Percentiles rank a stretch among this genome's conserved stretches.
Evolutionary conservation across 2,797 vertebrate species (phyloP).

Genomic region (Synanceia verrucosa): DNA sequence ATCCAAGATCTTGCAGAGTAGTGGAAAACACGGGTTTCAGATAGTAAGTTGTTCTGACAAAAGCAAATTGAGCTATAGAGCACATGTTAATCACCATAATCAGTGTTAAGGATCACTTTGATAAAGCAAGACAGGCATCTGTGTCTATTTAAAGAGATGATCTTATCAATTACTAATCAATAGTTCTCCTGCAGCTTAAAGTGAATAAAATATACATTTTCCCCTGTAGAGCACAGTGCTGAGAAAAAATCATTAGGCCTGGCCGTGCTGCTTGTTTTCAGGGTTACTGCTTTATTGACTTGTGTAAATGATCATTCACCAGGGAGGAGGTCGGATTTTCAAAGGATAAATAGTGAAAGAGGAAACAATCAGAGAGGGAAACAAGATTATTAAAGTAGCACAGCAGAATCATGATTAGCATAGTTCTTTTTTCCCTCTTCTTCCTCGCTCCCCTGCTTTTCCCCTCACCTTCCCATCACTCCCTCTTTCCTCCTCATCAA

Average conservation of each 20-base stretch:
- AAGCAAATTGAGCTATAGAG: conserved; percentile 50
- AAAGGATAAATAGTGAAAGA: conserved; percentile 66
- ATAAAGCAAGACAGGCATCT: conserved; percentile 46
- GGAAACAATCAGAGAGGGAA: conserved; percentile 39
- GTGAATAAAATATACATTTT: conserved; percentile 71
- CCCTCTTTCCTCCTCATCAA: conserved; percentile 22
- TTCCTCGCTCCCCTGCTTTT: not conserved
- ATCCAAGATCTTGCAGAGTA: conserved; percentile 37
- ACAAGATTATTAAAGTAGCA: conserved; percentile 30
- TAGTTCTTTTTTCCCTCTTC: not conserved
- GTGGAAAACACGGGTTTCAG: not conserved
- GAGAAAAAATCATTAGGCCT: conserved; percentile 68
- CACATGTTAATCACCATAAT: conserved; percentile 59
- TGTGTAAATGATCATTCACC: conserved; percentile 70
- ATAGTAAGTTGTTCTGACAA: conserved; percentile 26
- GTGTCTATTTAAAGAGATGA: conserved; percentile 65
- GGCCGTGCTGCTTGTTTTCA: conserved; percentile 59
- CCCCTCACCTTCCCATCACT: conserved; percentile 32
- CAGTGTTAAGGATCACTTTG: conserved; percentile 52
- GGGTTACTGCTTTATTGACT: conserved; percentile 72
- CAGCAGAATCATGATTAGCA: not conserved
- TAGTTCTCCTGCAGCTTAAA: conserved; percentile 70
- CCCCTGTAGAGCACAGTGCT: conserved; percentile 42
- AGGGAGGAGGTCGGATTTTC: conserved; percentile 55
- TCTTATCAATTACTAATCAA: conserved; percentile 77